Percentiles rank a stretch among this genome's conserved stretches.
Evolutionary conservation across 2,113 vertebrate genomes (phyloP).

Genomic region (Aspidoscelis tigris): DNA sequence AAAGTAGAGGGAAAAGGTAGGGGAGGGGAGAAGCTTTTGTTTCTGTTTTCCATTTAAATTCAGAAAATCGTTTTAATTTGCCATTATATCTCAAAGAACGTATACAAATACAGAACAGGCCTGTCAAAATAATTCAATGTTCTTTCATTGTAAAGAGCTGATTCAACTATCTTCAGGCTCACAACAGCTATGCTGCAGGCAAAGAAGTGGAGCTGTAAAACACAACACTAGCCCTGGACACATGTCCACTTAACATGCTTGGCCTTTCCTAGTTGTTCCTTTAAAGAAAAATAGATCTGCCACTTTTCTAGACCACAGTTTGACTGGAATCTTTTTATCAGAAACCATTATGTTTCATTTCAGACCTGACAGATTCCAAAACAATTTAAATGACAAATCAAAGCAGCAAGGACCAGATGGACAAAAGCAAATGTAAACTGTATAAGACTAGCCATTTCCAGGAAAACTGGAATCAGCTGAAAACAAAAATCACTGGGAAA

Average conservation of each 20-base stretch:
- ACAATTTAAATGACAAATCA: conserved; percentile 40
- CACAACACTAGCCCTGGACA: background rate
- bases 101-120: conserved; percentile 13
- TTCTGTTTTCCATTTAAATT: background rate
- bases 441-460: background rate
- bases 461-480: no score
- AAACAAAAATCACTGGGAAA: no score
- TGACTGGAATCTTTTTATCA: background rate
- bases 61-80: conserved; percentile 8
- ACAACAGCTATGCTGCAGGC: background rate
- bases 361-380: conserved; percentile 30
- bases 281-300: background rate
- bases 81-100: background rate
- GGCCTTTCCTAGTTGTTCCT: background rate
- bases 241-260: background rate
- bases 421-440: background rate
- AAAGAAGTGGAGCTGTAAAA: conserved; percentile 1
- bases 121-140: conserved; percentile 1
- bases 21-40: background rate
- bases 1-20: no score
- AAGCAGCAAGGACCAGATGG: conserved; percentile 5
- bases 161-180: conserved; percentile 17
- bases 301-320: background rate
- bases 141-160: conserved; percentile 16
- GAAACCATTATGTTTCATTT: background rate